These are phyloP conservation scores for Cecropterus lyciades DNA, from an alignment of 1,140 invertebrate genomes.

Conservation along the genomic window DNA sequence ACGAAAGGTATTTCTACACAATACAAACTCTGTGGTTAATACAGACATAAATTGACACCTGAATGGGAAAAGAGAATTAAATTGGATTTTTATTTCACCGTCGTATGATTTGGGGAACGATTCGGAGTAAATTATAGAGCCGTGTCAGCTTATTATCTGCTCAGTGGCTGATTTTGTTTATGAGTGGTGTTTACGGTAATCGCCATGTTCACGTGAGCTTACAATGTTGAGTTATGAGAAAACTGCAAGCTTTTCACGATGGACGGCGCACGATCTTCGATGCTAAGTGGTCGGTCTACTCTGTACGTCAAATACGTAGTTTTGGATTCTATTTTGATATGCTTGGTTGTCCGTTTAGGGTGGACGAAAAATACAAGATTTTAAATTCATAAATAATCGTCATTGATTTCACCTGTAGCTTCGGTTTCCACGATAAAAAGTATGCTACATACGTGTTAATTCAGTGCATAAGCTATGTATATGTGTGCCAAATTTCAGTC, in stretches of 20 bases:
- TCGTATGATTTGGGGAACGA: constrained; percentile 38
- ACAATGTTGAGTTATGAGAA: constrained; percentile 41
- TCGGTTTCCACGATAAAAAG: too few species aligned
- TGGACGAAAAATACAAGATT: too few species aligned
- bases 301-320: too few species aligned
- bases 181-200: constrained; percentile 43
- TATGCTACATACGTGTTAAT: too few species aligned
- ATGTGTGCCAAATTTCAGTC: too few species aligned
- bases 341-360: too few species aligned
- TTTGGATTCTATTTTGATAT: too few species aligned
- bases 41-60: constrained; percentile 52
- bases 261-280: neutral
- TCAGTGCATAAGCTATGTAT: too few species aligned
- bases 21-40: constrained; percentile 22
- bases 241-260: constrained; percentile 11
- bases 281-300: neutral
- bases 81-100: constrained; percentile 35
- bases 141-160: constrained; percentile 42
- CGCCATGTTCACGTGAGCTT: constrained; percentile 12
- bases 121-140: constrained; percentile 45
- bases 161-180: constrained; percentile 39
- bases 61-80: constrained; percentile 29
- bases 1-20: constrained; percentile 1
- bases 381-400: too few species aligned
- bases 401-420: too few species aligned